Evolutionary conservation across 2,113 vertebrate species (phyloP).

Genomic region (Todiramphus saurophagus): DNA sequence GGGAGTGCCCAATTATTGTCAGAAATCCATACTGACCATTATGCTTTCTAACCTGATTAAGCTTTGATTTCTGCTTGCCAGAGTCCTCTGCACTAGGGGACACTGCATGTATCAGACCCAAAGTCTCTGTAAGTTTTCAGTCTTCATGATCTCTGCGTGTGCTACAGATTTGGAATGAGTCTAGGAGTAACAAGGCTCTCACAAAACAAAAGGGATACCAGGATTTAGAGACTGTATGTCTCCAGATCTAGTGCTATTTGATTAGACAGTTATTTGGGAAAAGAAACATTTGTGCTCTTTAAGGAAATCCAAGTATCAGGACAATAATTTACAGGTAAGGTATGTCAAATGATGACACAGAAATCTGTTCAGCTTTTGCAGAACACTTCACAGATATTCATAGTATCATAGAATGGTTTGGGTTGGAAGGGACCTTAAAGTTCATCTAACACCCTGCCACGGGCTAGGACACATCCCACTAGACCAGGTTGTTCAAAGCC

Average conservation of each 20-base stretch:
- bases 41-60: not conserved
- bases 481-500: too few species aligned
- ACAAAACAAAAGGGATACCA: not conserved
- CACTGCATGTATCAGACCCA: not conserved
- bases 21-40: not conserved
- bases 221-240: not conserved
- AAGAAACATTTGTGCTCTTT: not conserved
- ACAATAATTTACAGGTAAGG: not conserved
- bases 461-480: too few species aligned
- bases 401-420: too few species aligned
- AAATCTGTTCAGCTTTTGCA: not conserved
- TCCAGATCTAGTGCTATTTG: not conserved
- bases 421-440: too few species aligned
- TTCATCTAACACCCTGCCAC: too few species aligned
- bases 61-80: not conserved
- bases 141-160: not conserved
- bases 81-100: not conserved
- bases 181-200: not conserved
- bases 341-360: not conserved
- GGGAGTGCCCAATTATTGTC: not conserved
- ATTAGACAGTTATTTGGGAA: not conserved
- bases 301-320: not conserved
- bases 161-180: not conserved
- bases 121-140: not conserved
- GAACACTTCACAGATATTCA: not conserved